phyloP scores from a whole-genome alignment of 2,888 invertebrate species.

The Tuta absoluta region DNA sequence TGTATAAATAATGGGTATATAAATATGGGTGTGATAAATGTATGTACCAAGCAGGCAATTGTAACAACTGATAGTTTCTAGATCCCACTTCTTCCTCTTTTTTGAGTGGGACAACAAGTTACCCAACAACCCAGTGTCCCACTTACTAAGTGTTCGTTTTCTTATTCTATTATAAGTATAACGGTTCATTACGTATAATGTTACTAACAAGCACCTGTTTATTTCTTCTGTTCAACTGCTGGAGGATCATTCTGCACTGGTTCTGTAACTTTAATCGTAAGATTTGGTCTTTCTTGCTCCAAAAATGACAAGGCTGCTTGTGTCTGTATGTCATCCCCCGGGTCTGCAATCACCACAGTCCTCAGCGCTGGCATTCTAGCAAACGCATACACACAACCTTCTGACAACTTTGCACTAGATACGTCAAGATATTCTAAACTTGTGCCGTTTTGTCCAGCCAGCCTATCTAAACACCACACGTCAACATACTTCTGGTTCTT shows the following conservation, averaged over 20 bases:
- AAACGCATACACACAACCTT: slow-evolving; percentile 86
- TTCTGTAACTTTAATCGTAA: slow-evolving; percentile 13
- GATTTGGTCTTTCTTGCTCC: slow-evolving; percentile 14
- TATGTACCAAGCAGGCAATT: too few relatives aligned
- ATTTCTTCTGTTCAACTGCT: too few relatives aligned
- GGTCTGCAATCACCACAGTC: slow-evolving; percentile 81
- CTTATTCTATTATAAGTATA: too few relatives aligned
- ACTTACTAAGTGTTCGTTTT: too few relatives aligned
- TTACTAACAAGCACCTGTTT: too few relatives aligned
- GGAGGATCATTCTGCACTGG: background rate
- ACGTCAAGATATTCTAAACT: slow-evolving; percentile 90
- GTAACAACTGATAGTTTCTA: too few relatives aligned
- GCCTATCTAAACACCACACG: slow-evolving; percentile 92
- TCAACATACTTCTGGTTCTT: slow-evolving; percentile 87
- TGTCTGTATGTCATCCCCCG: slow-evolving; percentile 64
- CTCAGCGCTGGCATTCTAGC: slow-evolving; percentile 85
- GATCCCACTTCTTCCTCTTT: too few relatives aligned
- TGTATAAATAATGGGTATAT: too few relatives aligned
- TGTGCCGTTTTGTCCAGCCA: slow-evolving; percentile 83
- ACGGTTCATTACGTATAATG: too few relatives aligned
- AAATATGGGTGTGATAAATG: too few relatives aligned
- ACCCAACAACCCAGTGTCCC: too few relatives aligned
- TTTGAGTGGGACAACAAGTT: too few relatives aligned
- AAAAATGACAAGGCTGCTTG: slow-evolving; percentile 84
- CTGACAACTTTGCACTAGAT: slow-evolving; percentile 87